Base-by-base conservation (phyloP, 2,797 vertebrate genomes). In the Lagothrix lagotricha region DNA sequence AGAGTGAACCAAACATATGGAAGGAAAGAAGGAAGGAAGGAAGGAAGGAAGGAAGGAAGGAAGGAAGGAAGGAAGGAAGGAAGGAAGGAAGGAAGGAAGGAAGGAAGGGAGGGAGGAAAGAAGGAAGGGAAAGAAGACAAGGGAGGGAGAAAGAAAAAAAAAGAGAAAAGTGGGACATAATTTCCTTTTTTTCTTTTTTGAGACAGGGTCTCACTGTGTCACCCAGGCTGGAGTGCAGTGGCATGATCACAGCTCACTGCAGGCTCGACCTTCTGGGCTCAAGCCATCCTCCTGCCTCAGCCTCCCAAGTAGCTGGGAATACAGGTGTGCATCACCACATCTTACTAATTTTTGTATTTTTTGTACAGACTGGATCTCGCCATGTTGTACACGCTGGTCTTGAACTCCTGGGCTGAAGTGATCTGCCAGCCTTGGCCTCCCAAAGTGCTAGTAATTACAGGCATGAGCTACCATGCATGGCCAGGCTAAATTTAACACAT, bases 71-170 rank as follows among this genome's bases (percentile, higher is more conserved):
- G 6, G 7, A n/a, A 1, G 3, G 20, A 36, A 15, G 61, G 12
- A 15, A 4, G 17, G 3, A 6, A 1, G 6, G 13, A n/a, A 15
- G 0, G 30, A n/a, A 24, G 12, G 7, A n/a, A 1, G 3, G 20
- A 36, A 15, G 61, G 12, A 15, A 4, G 17, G 3, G 5, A 1
- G 6, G 13, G n/a, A 15, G 0, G 30, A n/a, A 24, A 24, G 20
- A 46, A 15, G 3, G 10, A 5, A 67, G 9, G 28, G 20, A 67
- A n/a, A 13, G 7, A n/a, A 0, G 7, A 41, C 41, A 41, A 41
- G 13, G 64, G 8, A 77, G 10, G 39, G 1, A 44, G 8, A 2
- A 14, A 54, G 2, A 15, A 5, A 67, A 58, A 28, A 64, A 46
- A 26, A n/a, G 5, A 67, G 5, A 39, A 14, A 39, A 76, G 7